Evolutionary conservation across 2,888 invertebrate species (phyloP).

Genomic region (Epiperipatus broadwayi): DNA sequence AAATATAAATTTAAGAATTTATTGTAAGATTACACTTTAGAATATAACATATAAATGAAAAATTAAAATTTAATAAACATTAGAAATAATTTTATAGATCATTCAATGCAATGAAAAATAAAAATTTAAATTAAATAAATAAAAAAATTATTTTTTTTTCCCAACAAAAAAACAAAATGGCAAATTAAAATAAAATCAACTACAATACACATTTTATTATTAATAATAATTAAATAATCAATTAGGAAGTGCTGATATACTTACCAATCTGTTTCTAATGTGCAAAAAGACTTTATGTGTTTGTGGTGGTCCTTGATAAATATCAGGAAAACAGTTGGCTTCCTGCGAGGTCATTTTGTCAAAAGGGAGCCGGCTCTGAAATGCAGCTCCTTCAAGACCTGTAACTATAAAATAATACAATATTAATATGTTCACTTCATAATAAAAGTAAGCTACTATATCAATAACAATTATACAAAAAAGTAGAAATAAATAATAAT

Average conservation of each 20-base stretch:
- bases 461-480: too few relatives aligned
- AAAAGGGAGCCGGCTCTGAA: conserved; percentile 77
- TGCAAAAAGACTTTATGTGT: conserved; percentile 73
- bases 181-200: too few relatives aligned
- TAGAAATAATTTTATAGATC: conserved; percentile 14
- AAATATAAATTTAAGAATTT: too few relatives aligned
- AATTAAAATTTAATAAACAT: conserved; percentile 18
- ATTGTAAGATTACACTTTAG: too few relatives aligned
- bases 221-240: background rate
- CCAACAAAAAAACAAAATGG: too few relatives aligned
- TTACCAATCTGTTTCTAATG: conserved; percentile 62
- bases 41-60: too few relatives aligned
- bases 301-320: conserved; percentile 58
- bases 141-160: too few relatives aligned
- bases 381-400: conserved; percentile 75
- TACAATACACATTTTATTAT: too few relatives aligned
- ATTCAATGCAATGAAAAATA: background rate
- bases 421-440: too few relatives aligned
- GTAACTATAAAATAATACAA: conserved; percentile 18
- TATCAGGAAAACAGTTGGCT: conserved; percentile 78
- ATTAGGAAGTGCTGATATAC: conserved; percentile 18
- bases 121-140: background rate
- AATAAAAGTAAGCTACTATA: too few relatives aligned
- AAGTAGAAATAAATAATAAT: too few relatives aligned
- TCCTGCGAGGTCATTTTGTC: conserved; percentile 86